Conservation (phyloP, 2,113 vertebrate genomes). For the Tupaia tana region DNA sequence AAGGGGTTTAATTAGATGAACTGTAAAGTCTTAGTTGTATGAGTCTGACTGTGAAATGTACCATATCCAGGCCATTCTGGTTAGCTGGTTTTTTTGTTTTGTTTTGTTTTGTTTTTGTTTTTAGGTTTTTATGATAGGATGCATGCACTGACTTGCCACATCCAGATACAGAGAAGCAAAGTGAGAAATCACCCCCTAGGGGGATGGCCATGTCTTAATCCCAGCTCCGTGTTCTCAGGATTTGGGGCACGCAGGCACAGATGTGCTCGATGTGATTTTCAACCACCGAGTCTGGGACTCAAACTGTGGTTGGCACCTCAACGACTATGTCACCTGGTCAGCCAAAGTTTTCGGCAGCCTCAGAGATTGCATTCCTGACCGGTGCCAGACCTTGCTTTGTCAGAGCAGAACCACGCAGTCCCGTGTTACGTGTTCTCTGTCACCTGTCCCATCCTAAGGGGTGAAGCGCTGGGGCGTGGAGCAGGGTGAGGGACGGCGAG, state of each 20-base stretch:
- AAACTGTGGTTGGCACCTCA: too few species aligned
- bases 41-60: constrained; percentile 3
- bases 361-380: background rate
- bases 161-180: too few species aligned
- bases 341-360: background rate
- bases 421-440: rapidly evolving
- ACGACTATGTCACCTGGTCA: background rate
- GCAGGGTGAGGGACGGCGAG: background rate
- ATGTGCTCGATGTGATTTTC: too few species aligned
- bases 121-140: too few species aligned
- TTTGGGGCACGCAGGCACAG: too few species aligned
- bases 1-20: background rate
- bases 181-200: too few species aligned
- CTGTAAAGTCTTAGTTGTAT: background rate
- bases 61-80: background rate
- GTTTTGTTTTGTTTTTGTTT: too few species aligned
- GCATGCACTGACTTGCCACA: too few species aligned
- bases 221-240: too few species aligned
- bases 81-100: background rate
- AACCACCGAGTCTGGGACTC: too few species aligned
- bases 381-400: background rate
- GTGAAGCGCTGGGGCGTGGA: background rate
- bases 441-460: background rate
- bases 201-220: too few species aligned
- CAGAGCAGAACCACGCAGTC: background rate